phyloP scores from a whole-genome alignment of 2,888 invertebrate genomes.

The Cheiracanthium punctorium region DNA sequence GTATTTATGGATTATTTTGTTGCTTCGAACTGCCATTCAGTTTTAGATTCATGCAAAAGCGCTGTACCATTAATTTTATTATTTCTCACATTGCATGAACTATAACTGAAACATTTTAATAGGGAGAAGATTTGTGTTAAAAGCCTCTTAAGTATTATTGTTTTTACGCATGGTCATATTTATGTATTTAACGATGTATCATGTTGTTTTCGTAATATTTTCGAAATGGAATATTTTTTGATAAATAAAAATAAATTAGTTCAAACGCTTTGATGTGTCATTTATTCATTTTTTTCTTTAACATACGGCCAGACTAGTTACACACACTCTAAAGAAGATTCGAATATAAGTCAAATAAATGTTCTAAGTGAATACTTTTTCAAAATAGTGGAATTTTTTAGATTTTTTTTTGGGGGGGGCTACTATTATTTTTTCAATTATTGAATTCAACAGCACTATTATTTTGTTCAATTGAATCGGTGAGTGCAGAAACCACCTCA shows the following conservation, averaged over 20 bases:
- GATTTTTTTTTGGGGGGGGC: too few species aligned
- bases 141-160: background rate
- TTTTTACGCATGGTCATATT: background rate
- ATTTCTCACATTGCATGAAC: background rate
- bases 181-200: slow-evolving; percentile 1
- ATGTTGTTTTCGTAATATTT: background rate
- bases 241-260: too few species aligned
- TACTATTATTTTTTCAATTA: too few species aligned
- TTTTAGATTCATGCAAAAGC: background rate
- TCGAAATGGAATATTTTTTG: background rate
- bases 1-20: background rate
- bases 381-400: too few species aligned
- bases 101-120: background rate
- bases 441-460: too few species aligned
- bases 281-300: background rate
- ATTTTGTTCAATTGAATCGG: too few species aligned
- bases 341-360: too few species aligned
- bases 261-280: background rate
- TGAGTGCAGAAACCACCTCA: too few species aligned
- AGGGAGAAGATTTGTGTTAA: background rate
- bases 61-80: background rate
- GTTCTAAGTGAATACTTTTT: too few species aligned
- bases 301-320: too few species aligned
- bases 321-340: too few species aligned
- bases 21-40: background rate